phyloP scores from a whole-genome alignment of 2,113 vertebrate genomes.

The Pimephales promelas region DNA sequence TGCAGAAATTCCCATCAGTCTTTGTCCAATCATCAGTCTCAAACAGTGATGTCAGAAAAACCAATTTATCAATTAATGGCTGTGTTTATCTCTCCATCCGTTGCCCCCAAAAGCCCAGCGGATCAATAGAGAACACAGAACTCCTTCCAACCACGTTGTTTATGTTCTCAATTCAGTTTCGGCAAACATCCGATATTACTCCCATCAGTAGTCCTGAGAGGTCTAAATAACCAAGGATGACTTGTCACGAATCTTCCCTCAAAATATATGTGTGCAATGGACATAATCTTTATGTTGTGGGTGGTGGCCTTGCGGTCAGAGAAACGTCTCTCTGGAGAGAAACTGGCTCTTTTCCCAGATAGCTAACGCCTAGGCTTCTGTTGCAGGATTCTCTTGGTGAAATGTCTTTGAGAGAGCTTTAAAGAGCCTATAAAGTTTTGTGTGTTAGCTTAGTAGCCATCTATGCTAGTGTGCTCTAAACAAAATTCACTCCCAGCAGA shows the following conservation, averaged over 20 bases:
- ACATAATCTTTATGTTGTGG: slow-evolving; percentile 22
- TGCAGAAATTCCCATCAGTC: slow-evolving; percentile 18
- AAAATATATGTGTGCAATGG: background rate
- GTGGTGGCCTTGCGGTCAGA: background rate
- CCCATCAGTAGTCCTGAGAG: background rate
- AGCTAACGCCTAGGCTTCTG: background rate
- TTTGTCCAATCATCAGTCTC: slow-evolving; percentile 16
- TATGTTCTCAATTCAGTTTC: slow-evolving; percentile 23
- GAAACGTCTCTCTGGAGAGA: background rate
- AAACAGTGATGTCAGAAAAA: slow-evolving; percentile 11
- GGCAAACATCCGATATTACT: background rate
- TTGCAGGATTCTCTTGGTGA: background rate
- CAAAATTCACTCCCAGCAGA: background rate
- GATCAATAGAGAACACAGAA: slow-evolving; percentile 20
- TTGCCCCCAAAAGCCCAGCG: background rate
- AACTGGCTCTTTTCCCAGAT: background rate
- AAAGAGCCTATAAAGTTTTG: background rate
- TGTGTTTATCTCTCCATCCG: background rate
- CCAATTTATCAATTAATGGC: background rate
- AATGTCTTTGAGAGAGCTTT: slow-evolving; percentile 1
- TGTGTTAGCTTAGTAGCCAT: background rate
- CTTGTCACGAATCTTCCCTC: background rate
- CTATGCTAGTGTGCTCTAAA: background rate
- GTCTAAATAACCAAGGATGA: background rate
- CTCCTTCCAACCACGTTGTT: background rate